Percentiles rank a stretch among this genome's conserved stretches.
Conservation (phyloP, 1,140 invertebrate species). For the Rhagoletis pomonella region DNA sequence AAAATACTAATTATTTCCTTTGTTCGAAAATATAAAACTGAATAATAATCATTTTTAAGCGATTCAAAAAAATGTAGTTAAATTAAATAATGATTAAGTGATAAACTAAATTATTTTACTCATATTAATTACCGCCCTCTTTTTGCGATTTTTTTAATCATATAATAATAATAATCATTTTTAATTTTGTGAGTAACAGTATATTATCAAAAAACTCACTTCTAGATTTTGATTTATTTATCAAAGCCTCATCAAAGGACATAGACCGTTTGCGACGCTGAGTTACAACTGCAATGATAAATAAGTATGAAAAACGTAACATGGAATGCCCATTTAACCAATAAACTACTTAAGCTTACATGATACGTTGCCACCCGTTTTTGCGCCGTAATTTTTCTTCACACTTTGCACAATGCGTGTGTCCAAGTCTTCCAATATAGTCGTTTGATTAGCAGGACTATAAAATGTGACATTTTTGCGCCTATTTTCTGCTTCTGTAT, state of each 20-base stretch:
- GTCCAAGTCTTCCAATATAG: slow-evolving; percentile 55
- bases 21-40: too few species aligned
- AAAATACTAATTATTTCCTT: too few species aligned
- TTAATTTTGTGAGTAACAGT: too few species aligned
- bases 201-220: background rate
- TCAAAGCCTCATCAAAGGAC: slow-evolving; percentile 61
- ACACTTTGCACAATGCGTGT: slow-evolving; percentile 48
- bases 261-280: slow-evolving; percentile 63
- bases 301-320: too few species aligned
- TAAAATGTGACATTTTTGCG: slow-evolving; percentile 61
- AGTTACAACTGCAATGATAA: slow-evolving; percentile 10
- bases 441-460: slow-evolving; percentile 60
- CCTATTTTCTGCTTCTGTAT: background rate
- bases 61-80: too few species aligned
- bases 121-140: too few species aligned
- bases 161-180: too few species aligned
- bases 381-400: background rate
- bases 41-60: too few species aligned
- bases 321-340: too few species aligned
- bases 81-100: too few species aligned
- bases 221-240: slow-evolving; percentile 38
- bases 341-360: background rate
- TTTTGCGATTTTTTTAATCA: too few species aligned
- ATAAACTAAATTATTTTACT: too few species aligned
- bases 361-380: background rate